Conservation (phyloP, 2,888 invertebrate genomes). For the Cylloceria caligata region DNA sequence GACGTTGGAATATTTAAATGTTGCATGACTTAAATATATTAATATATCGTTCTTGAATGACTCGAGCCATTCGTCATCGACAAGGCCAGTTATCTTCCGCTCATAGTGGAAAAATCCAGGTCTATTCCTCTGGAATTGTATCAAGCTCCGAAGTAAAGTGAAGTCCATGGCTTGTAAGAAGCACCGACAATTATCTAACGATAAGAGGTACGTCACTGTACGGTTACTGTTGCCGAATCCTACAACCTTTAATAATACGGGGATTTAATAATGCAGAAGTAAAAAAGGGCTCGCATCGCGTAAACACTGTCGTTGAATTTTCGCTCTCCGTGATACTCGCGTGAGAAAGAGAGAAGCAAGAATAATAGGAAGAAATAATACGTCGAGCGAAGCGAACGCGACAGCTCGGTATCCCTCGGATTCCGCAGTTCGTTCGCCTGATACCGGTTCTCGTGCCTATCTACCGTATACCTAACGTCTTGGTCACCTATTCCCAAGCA, state of each 20-base stretch:
- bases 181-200: neutral
- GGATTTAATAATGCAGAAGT: too few relatives aligned
- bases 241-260: neutral
- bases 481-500: neutral
- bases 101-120: too few relatives aligned
- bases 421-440: constrained; percentile 5
- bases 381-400: constrained; percentile 76
- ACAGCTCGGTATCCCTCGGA: constrained; percentile 74
- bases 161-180: neutral
- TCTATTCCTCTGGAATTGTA: too few relatives aligned
- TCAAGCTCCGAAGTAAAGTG: too few relatives aligned
- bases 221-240: too few relatives aligned
- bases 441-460: constrained; percentile 17
- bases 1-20: neutral
- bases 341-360: constrained; percentile 46
- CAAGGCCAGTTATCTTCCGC: too few relatives aligned
- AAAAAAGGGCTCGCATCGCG: too few relatives aligned
- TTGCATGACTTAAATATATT: too few relatives aligned
- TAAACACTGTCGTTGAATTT: neutral
- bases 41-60: neutral
- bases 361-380: constrained; percentile 78
- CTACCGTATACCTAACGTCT: neutral
- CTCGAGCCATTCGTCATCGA: too few relatives aligned
- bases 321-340: neutral
- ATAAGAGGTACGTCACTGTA: too few relatives aligned